phyloP scores from a whole-genome alignment of 2,797 vertebrate genomes.

The Chelon auratus region DNA sequence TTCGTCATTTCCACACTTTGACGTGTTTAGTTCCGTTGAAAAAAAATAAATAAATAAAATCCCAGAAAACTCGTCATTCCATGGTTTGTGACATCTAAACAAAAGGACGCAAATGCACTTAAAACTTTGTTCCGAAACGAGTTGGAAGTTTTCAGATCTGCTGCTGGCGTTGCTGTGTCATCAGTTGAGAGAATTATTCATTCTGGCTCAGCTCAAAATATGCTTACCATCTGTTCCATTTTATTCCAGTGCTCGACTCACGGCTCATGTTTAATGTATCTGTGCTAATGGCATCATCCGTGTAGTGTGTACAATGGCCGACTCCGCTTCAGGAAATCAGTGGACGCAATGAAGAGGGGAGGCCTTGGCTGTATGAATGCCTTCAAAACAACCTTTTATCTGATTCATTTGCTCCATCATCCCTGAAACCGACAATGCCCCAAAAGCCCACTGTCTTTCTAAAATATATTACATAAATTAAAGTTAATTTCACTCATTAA shows the following conservation, averaged over 20 bases:
- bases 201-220: constrained; percentile 80
- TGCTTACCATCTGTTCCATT: constrained; percentile 84
- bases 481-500: constrained; percentile 39
- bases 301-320: constrained; percentile 72
- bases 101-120: constrained; percentile 1
- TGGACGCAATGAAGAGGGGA: constrained; percentile 39
- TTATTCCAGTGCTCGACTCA: constrained; percentile 73
- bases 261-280: constrained; percentile 84
- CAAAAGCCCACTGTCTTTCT: constrained; percentile 43
- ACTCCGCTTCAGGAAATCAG: constrained; percentile 64
- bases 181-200: constrained; percentile 76
- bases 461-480: constrained; percentile 48
- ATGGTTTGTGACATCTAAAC: constrained; percentile 23
- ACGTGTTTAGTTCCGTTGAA: constrained; percentile 8
- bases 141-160: constrained; percentile 63
- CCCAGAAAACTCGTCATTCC: constrained; percentile 13
- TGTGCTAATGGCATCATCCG: constrained; percentile 78
- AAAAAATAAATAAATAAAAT: not conserved
- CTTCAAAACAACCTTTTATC: constrained; percentile 64
- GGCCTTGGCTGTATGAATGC: constrained; percentile 55
- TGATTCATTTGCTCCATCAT: constrained; percentile 48
- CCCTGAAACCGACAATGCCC: constrained; percentile 45
- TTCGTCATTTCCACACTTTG: constrained; percentile 10
- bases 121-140: constrained; percentile 57
- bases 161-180: constrained; percentile 73